A percentile compares a stretch with the other conserved stretches of the same genome.
Conservation (phyloP, 2,113 vertebrate species). For the Probosciger aterrimus region DNA sequence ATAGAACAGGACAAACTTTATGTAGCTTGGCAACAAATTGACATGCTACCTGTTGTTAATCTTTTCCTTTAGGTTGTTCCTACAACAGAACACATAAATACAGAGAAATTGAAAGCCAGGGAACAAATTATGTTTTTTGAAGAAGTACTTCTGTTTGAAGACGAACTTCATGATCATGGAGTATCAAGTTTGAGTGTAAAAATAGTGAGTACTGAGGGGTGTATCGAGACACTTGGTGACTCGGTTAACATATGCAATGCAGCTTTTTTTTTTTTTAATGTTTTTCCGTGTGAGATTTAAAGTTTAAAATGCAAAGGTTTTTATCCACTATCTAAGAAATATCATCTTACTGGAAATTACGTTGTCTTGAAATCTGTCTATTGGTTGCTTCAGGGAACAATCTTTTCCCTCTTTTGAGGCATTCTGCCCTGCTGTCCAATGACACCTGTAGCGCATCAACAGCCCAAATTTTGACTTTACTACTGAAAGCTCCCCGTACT, state of each 20-base stretch:
- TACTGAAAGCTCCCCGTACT: not conserved
- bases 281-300: not conserved
- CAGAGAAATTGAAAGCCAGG: conserved; percentile 91
- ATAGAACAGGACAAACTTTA: not conserved
- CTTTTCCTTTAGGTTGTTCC: conserved; percentile 77
- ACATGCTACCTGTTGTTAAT: not conserved
- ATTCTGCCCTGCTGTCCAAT: not conserved
- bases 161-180: conserved; percentile 96
- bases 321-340: not conserved
- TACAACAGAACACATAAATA: conserved; percentile 89
- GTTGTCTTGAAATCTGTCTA: not conserved
- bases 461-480: not conserved
- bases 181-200: conserved; percentile 94
- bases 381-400: not conserved
- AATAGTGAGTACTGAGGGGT: conserved; percentile 81
- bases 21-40: not conserved
- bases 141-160: conserved; percentile 94
- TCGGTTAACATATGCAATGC: not conserved
- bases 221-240: not conserved
- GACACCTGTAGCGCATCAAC: not conserved
- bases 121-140: conserved; percentile 98
- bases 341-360: not conserved
- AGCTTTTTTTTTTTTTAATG: not conserved
- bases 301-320: not conserved
- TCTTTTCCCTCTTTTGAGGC: not conserved